These are phyloP conservation scores for Epistrophella euchroma DNA, from an alignment of 2,888 invertebrate genomes.

Conservation along the genomic window DNA sequence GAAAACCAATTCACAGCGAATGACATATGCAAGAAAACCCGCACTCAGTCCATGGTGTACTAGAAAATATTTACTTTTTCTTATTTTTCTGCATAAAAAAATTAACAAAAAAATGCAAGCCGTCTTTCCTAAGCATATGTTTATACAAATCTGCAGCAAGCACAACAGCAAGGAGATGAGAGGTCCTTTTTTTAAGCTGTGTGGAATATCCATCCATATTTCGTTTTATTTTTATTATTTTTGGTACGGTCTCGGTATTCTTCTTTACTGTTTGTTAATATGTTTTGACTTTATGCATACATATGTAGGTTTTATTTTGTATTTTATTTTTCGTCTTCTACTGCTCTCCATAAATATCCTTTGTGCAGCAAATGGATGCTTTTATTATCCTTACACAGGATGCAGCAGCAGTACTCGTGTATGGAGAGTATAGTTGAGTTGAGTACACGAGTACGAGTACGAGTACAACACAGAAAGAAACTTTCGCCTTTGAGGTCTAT, in stretches of 20 bases:
- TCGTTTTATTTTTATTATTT: constrained; percentile 26
- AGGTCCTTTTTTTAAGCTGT: constrained; percentile 65
- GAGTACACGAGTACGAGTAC: constrained; percentile 33
- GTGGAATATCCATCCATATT: constrained; percentile 61
- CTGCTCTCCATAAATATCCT: constrained; percentile 65
- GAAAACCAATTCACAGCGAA: constrained; percentile 57
- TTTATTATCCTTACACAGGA: constrained; percentile 60
- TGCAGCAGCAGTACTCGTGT: constrained; percentile 16
- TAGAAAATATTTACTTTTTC: constrained; percentile 61
- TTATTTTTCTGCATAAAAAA: constrained; percentile 34
- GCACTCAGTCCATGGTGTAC: constrained; percentile 23
- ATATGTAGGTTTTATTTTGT: constrained; percentile 21
- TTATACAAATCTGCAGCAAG: constrained; percentile 19
- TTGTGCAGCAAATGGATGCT: constrained; percentile 73
- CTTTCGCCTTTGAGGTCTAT: constrained; percentile 62
- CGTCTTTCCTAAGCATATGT: constrained; percentile 21
- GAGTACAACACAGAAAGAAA: constrained; percentile 6
- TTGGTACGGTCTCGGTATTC: constrained; percentile 56
- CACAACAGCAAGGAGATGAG: constrained; percentile 46
- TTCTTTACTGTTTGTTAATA: constrained; percentile 72
- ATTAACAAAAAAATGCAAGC: background rate
- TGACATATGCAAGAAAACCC: constrained; percentile 60
- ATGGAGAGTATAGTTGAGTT: constrained; percentile 43
- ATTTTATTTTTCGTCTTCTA: constrained; percentile 27
- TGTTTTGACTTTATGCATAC: constrained; percentile 72